Percentiles rank a stretch among this genome's conserved stretches.
Evolutionary conservation across 2,113 vertebrate species (phyloP).

Genomic region (Cephalopholis sonnerati): DNA sequence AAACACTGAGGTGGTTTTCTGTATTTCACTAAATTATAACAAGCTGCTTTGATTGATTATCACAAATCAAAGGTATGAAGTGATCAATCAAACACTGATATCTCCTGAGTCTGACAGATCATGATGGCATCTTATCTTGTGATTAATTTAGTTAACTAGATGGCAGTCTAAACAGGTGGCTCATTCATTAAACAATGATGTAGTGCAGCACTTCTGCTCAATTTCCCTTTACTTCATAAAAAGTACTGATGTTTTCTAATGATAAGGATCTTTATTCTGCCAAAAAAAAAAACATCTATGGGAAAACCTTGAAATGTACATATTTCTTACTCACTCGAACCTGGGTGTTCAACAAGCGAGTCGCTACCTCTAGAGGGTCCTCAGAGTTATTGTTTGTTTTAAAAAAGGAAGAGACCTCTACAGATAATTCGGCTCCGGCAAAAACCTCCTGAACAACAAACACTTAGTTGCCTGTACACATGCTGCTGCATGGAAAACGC

Average conservation of each 20-base stretch:
- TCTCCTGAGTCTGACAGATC: not conserved
- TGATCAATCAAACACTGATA: not conserved
- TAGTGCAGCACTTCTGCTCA: too few relatives aligned
- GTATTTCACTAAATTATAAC: too few relatives aligned
- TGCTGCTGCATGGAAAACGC: too few relatives aligned
- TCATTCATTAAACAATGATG: not conserved
- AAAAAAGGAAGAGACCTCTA: too few relatives aligned
- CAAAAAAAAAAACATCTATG: not conserved
- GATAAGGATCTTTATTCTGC: not conserved
- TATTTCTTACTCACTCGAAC: not conserved
- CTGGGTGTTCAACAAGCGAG: too few relatives aligned
- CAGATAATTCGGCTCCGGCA: too few relatives aligned
- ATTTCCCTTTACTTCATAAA: not conserved
- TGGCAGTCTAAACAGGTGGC: not conserved
- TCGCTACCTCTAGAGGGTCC: too few relatives aligned
- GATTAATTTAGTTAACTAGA: not conserved
- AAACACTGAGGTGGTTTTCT: too few relatives aligned
- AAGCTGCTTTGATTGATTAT: too few relatives aligned
- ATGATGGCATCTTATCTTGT: not conserved
- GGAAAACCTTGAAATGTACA: not conserved
- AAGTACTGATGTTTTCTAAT: not conserved
- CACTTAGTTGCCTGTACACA: too few relatives aligned
- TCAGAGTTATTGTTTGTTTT: too few relatives aligned
- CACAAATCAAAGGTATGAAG: not conserved
- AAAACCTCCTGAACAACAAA: too few relatives aligned